Evolutionary conservation across 1,140 invertebrate species (phyloP), one percentile per base, ranked within the genome.

Genomic region (Eumeta japonica): DNA sequence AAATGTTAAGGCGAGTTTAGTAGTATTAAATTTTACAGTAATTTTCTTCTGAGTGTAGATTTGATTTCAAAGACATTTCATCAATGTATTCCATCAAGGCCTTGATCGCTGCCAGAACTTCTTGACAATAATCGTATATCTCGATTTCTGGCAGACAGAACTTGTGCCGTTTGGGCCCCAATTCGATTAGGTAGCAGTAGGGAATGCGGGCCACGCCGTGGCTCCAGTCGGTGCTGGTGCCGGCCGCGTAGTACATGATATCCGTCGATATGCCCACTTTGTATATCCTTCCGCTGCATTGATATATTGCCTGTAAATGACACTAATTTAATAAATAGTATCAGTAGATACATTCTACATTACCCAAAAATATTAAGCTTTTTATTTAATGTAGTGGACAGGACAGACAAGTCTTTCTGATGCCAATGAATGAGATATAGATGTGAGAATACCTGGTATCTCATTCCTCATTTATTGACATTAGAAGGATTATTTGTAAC

Each of bases 141-240:
- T 85, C 78, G 16, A 73, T 59, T 27, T 82, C 79, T 1, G 88
- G 87, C 7, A 90, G 65, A 1, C 86, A 32, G 51, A 91, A 91
- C 4, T 86, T 84, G 12, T 72, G 56, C 7, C 61, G 55, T 36
- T 70, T 70, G 9, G 84, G 82, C 2, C 86, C 70, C n/a, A 90
- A 67, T 58, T 90, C 88, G 13, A 88, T 64, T 39, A 84, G 81
- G 45, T 82, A 91, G 0, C 82, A 73, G 44, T 88, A 84, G 12
- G 81, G 80, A 2, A 85, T 79, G 10, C 78, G 78, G 1, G 71
- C 75, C 3, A 62, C 71, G 0, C 75, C 83, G 61, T 85, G 82
- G 4, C 78, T 81, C 83, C 84, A 88, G 50, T 89, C 87, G 15
- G 80, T 76, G 47, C 83, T 85, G 10, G 79, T 82, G 1, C 86